Evolutionary conservation across 2,797 vertebrate species (phyloP).

Genomic region (Enteromius argenteus): DNA sequence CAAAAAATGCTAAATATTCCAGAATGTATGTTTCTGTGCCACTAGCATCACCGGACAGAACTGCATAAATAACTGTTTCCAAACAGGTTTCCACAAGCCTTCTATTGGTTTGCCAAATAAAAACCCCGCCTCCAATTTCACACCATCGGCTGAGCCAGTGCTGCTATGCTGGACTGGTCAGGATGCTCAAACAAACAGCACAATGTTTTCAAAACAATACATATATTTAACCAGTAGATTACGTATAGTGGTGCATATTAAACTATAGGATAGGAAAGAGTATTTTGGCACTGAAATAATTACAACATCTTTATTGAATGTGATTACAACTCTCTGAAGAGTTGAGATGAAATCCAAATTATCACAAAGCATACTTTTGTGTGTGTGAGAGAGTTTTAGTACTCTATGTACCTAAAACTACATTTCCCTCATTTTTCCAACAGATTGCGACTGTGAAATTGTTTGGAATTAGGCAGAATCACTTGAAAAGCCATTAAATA

Average conservation of each 20-base stretch:
- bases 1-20: background rate
- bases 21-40: background rate
- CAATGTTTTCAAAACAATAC: background rate
- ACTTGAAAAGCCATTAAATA: slow-evolving; percentile 14
- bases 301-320: background rate
- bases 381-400: background rate
- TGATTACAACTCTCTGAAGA: background rate
- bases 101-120: background rate
- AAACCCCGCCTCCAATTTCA: background rate
- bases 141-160: background rate
- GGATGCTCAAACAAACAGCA: background rate
- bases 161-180: background rate
- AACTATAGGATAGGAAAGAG: background rate
- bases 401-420: background rate
- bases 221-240: background rate
- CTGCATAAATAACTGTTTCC: background rate
- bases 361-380: background rate
- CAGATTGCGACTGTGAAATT: background rate
- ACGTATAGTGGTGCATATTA: background rate
- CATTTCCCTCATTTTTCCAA: slow-evolving; percentile 3
- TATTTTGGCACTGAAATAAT: background rate
- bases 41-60: background rate
- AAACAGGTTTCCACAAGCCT: background rate
- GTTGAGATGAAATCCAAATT: background rate
- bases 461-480: slow-evolving; percentile 1